phyloP scores from a whole-genome alignment of 1,140 invertebrate species.

The Dreissena rostriformis region DNA sequence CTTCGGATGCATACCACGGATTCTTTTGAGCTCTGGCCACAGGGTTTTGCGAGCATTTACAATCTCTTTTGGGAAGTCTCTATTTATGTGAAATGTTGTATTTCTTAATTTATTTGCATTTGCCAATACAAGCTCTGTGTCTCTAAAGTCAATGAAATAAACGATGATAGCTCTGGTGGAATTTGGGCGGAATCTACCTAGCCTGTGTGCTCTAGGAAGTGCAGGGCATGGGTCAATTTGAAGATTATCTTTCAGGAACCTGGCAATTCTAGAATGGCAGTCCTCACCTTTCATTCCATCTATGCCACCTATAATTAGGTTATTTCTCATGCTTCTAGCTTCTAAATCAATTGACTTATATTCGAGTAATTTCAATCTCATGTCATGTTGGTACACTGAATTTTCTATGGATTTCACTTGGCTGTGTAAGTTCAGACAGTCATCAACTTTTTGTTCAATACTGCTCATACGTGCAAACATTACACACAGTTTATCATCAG shows the following conservation, averaged over 20 bases:
- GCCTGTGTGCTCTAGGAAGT: not conserved
- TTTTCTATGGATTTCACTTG: conserved; percentile 57
- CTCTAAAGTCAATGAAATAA: no score
- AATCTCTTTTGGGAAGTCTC: no score
- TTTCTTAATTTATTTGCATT: no score
- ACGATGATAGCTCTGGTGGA: no score
- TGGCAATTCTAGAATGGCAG: conserved; percentile 7
- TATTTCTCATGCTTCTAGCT: conserved; percentile 20
- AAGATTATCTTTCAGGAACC: not conserved
- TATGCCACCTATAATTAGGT: conserved; percentile 21
- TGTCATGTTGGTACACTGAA: conserved; percentile 15
- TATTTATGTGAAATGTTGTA: no score
- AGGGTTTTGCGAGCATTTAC: no score
- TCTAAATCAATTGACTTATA: conserved; percentile 34
- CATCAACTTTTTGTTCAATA: conserved; percentile 13
- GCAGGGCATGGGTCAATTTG: not conserved
- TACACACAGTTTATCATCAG: conserved; percentile 17
- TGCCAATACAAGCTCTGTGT: no score
- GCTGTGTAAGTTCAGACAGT: conserved; percentile 16
- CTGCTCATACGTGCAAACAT: not conserved
- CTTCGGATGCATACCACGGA: no score
- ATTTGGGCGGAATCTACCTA: no score
- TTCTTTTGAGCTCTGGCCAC: no score
- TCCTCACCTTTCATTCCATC: conserved; percentile 10
- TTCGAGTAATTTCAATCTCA: conserved; percentile 9